Percentiles rank a stretch among this genome's conserved stretches.
phyloP scores from a whole-genome alignment of 2,113 vertebrate species.

The Thalassoma bifasciatum region DNA sequence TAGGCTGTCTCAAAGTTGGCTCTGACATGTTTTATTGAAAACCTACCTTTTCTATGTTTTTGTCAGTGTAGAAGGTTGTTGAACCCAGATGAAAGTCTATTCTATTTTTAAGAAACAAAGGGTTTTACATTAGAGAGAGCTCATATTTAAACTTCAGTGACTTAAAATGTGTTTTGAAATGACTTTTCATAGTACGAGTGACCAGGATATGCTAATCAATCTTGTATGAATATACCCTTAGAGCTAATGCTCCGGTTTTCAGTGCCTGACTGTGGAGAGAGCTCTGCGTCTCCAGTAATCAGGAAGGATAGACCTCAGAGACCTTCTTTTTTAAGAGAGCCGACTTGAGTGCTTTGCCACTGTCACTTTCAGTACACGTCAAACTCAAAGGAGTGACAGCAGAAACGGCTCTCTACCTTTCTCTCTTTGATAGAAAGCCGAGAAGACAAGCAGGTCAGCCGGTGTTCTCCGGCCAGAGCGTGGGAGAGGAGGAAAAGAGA shows the following conservation, averaged over 20 bases:
- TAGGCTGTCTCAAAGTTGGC: neutral
- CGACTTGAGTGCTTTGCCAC: constrained; percentile 23
- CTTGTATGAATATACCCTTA: neutral
- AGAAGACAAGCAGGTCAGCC: constrained; percentile 77
- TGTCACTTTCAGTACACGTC: constrained; percentile 60
- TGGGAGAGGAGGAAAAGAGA: constrained; percentile 59
- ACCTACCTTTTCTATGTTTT: neutral
- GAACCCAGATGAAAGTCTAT: no score
- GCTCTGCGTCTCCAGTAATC: constrained; percentile 3
- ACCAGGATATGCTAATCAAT: neutral
- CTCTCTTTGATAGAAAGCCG: constrained; percentile 63
- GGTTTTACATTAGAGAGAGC: neutral
- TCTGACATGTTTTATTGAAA: no score
- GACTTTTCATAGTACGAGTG: neutral
- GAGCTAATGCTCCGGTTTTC: neutral
- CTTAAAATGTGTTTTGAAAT: neutral
- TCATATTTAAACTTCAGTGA: neutral
- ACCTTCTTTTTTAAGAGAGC: constrained; percentile 5
- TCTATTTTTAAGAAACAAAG: neutral
- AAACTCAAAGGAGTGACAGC: constrained; percentile 46
- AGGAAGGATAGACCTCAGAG: constrained; percentile 2
- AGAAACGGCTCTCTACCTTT: constrained; percentile 46
- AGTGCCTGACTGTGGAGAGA: neutral
- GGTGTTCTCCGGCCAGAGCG: constrained; percentile 59
- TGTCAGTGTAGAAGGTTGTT: no score